phyloP scores from a whole-genome alignment of 2,888 invertebrate species.

The Schizotus pectinicornis region DNA sequence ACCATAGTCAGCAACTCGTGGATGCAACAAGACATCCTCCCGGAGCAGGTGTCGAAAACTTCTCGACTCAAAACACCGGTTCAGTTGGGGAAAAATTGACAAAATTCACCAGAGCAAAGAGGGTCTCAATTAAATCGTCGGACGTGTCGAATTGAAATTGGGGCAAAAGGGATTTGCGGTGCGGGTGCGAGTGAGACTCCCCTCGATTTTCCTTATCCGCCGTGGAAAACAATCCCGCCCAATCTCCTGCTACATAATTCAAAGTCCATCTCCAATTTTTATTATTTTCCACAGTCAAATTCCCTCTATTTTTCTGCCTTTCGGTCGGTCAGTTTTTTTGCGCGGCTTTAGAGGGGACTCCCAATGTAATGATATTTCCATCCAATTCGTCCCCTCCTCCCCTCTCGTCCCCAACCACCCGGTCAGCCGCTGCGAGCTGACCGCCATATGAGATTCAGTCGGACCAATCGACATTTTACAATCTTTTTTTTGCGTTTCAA shows the following conservation, averaged over 20 bases:
- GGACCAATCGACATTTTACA: conserved; percentile 48
- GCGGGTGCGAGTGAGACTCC: too few species aligned
- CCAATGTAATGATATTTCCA: conserved; percentile 60
- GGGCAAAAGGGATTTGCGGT: too few species aligned
- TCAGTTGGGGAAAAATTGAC: too few species aligned
- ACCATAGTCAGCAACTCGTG: not conserved
- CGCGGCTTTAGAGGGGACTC: conserved; percentile 55
- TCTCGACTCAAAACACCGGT: too few species aligned
- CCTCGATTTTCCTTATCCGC: conserved; percentile 25
- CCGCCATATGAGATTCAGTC: conserved; percentile 41
- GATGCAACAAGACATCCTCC: too few species aligned
- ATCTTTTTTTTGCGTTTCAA: conserved; percentile 44
- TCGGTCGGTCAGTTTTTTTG: conserved; percentile 58
- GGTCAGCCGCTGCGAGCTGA: conserved; percentile 32
- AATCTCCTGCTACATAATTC: conserved; percentile 60
- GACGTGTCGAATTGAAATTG: too few species aligned
- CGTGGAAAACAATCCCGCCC: conserved; percentile 44
- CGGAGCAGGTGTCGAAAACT: too few species aligned
- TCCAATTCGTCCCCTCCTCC: conserved; percentile 53
- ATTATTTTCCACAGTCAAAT: conserved; percentile 62
- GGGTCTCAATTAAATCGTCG: too few species aligned
- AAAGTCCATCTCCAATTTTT: conserved; percentile 62
- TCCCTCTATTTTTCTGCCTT: conserved; percentile 61
- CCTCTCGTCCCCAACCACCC: conserved; percentile 46
- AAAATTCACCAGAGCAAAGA: too few species aligned